These are phyloP conservation scores for Oscheius sp. DNA, from an alignment of 2,888 invertebrate genomes.

Conservation along the genomic window DNA sequence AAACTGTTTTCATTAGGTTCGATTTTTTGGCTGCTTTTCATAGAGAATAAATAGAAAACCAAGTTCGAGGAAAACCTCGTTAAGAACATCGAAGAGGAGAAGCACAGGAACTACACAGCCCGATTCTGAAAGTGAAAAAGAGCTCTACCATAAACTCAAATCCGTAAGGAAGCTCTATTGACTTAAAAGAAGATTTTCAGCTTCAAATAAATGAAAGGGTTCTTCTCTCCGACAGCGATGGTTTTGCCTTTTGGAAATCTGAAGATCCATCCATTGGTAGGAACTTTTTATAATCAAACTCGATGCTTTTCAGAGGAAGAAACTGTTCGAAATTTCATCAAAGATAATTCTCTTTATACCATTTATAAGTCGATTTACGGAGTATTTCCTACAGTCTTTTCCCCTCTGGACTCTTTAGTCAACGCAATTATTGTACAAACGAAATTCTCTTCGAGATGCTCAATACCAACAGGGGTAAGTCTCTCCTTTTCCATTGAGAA, in stretches of 20 bases:
- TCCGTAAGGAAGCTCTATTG: constrained; percentile 7
- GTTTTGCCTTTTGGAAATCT: constrained; percentile 22
- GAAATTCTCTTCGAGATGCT: constrained; percentile 11
- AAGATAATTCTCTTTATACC: constrained; percentile 12
- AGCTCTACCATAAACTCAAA: background rate
- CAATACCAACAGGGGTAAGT: constrained; percentile 17
- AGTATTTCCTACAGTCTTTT: constrained; percentile 19
- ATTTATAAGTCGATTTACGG: constrained; percentile 26
- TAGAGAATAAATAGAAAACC: background rate
- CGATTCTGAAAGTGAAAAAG: constrained; percentile 13
- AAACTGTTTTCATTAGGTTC: background rate
- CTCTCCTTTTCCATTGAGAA: background rate
- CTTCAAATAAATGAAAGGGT: constrained; percentile 31
- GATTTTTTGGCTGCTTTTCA: background rate
- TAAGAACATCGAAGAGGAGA: background rate
- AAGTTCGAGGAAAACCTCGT: background rate
- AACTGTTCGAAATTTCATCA: background rate
- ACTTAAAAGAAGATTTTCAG: constrained; percentile 1
- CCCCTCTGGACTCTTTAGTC: constrained; percentile 6
- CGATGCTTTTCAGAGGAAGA: constrained; percentile 13
- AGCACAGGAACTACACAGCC: constrained; percentile 10
- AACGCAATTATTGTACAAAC: constrained; percentile 21
- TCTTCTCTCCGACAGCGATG: constrained; percentile 29
- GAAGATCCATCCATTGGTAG: constrained; percentile 16
- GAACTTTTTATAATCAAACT: background rate